Conservation (phyloP, 2,113 vertebrate genomes). For the Brachionichthys hirsutus region DNA sequence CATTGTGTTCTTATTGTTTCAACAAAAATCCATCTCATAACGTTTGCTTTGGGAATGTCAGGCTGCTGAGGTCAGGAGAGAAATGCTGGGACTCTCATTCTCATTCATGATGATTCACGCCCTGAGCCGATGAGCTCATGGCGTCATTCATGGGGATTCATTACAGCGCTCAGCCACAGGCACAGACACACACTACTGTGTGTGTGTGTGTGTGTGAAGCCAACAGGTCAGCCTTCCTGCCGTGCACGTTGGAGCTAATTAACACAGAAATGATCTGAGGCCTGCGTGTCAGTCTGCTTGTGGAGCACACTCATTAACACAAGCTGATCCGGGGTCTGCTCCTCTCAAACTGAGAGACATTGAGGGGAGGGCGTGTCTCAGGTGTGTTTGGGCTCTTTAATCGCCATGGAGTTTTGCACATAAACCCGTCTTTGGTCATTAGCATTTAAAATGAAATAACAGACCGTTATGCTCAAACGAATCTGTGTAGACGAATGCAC, state of each 20-base stretch:
- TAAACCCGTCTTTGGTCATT: conserved; percentile 21
- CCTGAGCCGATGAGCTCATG: conserved; percentile 22
- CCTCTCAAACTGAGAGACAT: too few species aligned
- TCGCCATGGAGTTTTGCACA: not conserved
- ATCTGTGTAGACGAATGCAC: conserved; percentile 40
- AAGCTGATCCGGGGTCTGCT: too few species aligned
- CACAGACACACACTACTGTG: conserved; percentile 21
- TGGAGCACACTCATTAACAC: conserved; percentile 47
- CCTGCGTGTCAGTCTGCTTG: conserved; percentile 41
- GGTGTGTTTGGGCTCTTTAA: not conserved
- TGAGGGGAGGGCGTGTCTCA: not conserved
- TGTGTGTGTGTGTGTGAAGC: conserved; percentile 7
- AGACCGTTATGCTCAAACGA: conserved; percentile 40
- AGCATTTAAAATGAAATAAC: conserved; percentile 57
- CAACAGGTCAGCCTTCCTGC: conserved; percentile 39
- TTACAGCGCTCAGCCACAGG: not conserved
- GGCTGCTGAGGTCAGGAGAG: conserved; percentile 10
- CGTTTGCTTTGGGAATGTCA: not conserved
- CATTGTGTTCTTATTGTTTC: too few species aligned
- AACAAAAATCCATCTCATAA: too few species aligned
- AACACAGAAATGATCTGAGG: conserved; percentile 57
- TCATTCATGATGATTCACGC: conserved; percentile 11
- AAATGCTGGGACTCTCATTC: not conserved
- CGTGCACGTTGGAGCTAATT: conserved; percentile 49
- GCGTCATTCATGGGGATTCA: not conserved